phyloP scores from a whole-genome alignment of 1,140 invertebrate genomes.

The Steinernema khuongi region DNA sequence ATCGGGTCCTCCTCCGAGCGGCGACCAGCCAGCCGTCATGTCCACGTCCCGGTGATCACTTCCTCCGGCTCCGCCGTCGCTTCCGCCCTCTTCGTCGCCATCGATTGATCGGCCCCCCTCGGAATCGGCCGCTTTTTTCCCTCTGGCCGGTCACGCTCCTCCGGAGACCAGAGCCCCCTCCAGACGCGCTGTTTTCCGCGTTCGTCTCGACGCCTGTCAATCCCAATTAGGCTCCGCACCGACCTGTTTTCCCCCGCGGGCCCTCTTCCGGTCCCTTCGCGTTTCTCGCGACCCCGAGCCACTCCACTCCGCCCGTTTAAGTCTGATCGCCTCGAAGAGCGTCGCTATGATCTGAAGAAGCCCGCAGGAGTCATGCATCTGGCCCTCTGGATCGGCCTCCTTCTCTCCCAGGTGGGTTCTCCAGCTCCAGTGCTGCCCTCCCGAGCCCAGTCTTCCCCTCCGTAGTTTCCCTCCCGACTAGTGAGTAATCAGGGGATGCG shows the following conservation, averaged over 20 bases:
- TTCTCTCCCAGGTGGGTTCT: neutral
- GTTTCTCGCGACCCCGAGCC: neutral
- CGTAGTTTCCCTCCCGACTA: neutral
- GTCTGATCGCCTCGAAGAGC: neutral
- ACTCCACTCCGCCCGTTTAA: neutral
- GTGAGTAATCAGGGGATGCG: conserved; percentile 9
- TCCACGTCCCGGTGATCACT: neutral
- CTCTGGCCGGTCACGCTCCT: neutral
- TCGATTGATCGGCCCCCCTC: neutral
- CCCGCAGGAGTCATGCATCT: neutral
- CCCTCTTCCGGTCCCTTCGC: neutral
- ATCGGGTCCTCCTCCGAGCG: neutral
- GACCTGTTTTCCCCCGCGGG: neutral
- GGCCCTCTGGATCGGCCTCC: conserved; percentile 9
- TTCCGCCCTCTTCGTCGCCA: neutral
- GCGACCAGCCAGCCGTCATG: neutral
- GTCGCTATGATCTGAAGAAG: neutral
- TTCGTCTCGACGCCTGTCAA: neutral
- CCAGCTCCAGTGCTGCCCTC: neutral
- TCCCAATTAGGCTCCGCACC: neutral
- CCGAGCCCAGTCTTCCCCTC: neutral
- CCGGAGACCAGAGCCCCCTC: neutral
- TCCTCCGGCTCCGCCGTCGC: neutral
- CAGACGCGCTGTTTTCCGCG: conserved; percentile 8
- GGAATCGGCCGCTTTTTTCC: neutral